Base-by-base conservation (phyloP, 2,113 vertebrate species). In the Tyto alba region DNA sequence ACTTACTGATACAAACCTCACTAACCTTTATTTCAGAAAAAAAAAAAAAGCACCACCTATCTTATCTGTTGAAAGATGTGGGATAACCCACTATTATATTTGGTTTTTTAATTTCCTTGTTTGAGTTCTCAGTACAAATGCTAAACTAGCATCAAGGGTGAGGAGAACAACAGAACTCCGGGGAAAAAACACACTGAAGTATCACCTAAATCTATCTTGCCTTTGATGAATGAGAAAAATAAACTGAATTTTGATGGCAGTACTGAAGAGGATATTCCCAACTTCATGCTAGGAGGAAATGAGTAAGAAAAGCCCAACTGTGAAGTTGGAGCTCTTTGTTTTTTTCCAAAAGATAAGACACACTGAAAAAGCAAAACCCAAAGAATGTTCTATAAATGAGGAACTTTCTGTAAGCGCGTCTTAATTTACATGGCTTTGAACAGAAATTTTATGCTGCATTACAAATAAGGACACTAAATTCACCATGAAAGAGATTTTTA, bases 291-390 rank as follows among this genome's bases (percentile, higher is more conserved):
- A 85, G 71, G 50, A 94, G 87, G 89, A 89, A 96, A 93, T 88
- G 87, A 92, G 71, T 71, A 95, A 92, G 62, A 79, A 95, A 91
- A 91, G 84, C 71, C 80, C 89, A 96, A 57, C 75, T 94, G 90
- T 85, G 85, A 95, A 89, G 87, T 11, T 29, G 45, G 29, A 76
- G 57, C n/a, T 92, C 89, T 95, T 73, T 93, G 36, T 36, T 75
- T 96, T 89, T 69, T 78, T 40, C 74, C 64, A 60, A 27, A 73
- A 93, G 76, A 91, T 79, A 63, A 93, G 91, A 92, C 69, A 55
- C 62, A 59, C 2, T 43, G 78, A 90, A 87, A 92, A 89, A 76
- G 48, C 32, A 89, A 95, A 90, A 19, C 26, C 38, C 38, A 59
- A 12, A 55, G 53, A 91, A 89, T 1, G 29, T 69, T 75, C 80